These are phyloP conservation scores for Apostichopus leukothele DNA, from an alignment of 53 echinoderm and acorn worm genomes.

Conservation along the genomic window DNA sequence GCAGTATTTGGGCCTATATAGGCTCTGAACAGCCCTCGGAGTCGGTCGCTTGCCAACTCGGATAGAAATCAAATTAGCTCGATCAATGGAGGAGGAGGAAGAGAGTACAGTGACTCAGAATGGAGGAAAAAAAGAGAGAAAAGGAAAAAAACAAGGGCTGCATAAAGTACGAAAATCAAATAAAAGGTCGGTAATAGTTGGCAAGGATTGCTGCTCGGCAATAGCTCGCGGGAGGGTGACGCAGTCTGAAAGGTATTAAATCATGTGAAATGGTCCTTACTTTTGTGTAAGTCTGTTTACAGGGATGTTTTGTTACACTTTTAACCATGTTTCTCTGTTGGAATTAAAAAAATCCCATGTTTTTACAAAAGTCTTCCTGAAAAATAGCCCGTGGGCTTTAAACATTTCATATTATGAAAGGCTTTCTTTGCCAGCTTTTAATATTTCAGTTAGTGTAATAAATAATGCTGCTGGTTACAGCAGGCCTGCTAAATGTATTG, in stretches of 20 bases:
- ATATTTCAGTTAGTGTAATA: too few species aligned
- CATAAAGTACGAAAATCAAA: background rate
- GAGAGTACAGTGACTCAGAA: constrained; percentile 39
- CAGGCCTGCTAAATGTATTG: too few species aligned
- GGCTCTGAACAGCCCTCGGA: background rate
- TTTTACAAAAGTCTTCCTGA: background rate
- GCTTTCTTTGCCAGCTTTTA: too few species aligned
- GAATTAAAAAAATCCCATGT: background rate
- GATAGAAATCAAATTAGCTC: constrained; percentile 40
- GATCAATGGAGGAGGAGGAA: constrained; percentile 12
- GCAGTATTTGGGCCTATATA: constrained; percentile 13
- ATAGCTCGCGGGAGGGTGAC: constrained; percentile 20
- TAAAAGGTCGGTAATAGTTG: background rate
- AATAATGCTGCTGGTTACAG: too few species aligned
- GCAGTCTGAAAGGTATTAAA: constrained; percentile 1
- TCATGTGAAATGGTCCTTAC: background rate
- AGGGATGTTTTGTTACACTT: constrained; percentile 28
- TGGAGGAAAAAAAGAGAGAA: background rate
- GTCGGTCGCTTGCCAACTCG: constrained; percentile 8
- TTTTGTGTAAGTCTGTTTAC: background rate
- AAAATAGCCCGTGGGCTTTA: too few species aligned
- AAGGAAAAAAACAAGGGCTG: background rate
- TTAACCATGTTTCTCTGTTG: background rate
- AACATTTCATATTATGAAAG: too few species aligned
- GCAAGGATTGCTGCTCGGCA: background rate